phyloP scores from a whole-genome alignment of 2,113 vertebrate genomes.

The Oxyruncus cristatus region DNA sequence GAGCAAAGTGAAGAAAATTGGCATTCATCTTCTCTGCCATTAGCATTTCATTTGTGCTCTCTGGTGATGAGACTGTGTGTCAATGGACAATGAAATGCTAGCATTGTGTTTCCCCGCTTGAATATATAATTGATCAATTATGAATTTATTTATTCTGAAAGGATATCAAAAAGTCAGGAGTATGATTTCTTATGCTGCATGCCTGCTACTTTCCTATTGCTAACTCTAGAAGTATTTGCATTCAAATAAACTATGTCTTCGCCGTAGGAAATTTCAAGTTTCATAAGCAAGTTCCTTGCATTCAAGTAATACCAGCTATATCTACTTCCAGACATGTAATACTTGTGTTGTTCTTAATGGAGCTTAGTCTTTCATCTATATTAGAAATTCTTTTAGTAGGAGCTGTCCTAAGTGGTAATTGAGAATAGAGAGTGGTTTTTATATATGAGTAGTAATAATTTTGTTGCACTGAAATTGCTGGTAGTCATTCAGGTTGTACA shows the following conservation, averaged over 20 bases:
- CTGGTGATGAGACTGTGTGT: constrained; percentile 54
- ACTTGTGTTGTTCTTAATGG: not conserved
- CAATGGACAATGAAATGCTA: constrained; percentile 36
- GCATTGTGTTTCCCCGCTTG: not conserved
- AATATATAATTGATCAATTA: constrained; percentile 39
- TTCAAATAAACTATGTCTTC: constrained; percentile 12
- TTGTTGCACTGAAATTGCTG: constrained; percentile 35
- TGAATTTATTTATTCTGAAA: not conserved
- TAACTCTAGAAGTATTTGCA: not conserved
- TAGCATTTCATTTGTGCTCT: constrained; percentile 70
- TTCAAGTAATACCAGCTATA: not conserved
- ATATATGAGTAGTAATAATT: not conserved
- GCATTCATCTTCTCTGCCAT: constrained; percentile 69
- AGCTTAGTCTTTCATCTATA: not conserved
- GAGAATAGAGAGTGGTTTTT: not conserved
- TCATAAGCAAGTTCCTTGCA: not conserved
- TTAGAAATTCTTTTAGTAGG: constrained; percentile 19
- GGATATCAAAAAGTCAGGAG: not conserved
- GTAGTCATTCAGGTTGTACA: not conserved
- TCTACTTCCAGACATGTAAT: not conserved
- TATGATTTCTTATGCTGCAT: not conserved
- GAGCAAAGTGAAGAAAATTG: constrained; percentile 78
- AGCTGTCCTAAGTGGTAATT: not conserved
- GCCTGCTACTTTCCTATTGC: not conserved
- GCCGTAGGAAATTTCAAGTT: constrained; percentile 4